These are phyloP conservation scores for Neodiprion fabricii DNA, from an alignment of 1,140 invertebrate species.

Conservation along the genomic window DNA sequence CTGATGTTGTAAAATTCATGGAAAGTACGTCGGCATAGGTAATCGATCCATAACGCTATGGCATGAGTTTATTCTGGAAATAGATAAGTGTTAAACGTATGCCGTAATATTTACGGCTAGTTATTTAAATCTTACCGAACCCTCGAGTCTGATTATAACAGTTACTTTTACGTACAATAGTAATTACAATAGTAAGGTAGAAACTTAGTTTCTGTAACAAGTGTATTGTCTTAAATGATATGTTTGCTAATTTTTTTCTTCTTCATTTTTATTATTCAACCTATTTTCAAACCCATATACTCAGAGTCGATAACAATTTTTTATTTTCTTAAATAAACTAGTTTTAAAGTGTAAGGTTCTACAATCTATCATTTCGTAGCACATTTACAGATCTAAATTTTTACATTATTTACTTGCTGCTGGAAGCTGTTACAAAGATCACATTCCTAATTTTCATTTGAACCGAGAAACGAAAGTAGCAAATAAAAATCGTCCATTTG, in stretches of 20 bases:
- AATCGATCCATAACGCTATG: neutral
- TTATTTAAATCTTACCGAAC: slow-evolving; percentile 33
- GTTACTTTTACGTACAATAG: slow-evolving; percentile 48
- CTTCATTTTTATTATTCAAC: slow-evolving; percentile 23
- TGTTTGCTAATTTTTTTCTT: slow-evolving; percentile 59
- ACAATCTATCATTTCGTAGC: slow-evolving; percentile 37
- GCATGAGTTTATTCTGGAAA: neutral
- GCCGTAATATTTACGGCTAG: slow-evolving; percentile 26
- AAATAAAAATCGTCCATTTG: slow-evolving; percentile 33
- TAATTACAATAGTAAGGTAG: slow-evolving; percentile 50
- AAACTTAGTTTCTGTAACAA: slow-evolving; percentile 61
- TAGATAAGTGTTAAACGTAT: neutral
- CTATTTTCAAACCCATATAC: slow-evolving; percentile 39
- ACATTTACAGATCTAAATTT: slow-evolving; percentile 40
- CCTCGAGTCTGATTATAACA: slow-evolving; percentile 41
- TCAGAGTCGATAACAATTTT: slow-evolving; percentile 49
- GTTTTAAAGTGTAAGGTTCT: slow-evolving; percentile 45
- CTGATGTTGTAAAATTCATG: no score
- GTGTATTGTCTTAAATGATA: slow-evolving; percentile 64
- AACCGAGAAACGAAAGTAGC: slow-evolving; percentile 30
- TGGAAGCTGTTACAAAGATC: slow-evolving; percentile 47
- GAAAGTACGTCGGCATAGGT: no score
- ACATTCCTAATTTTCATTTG: slow-evolving; percentile 19
- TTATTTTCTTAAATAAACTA: slow-evolving; percentile 51
- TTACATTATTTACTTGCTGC: slow-evolving; percentile 34